phyloP scores from a whole-genome alignment of 2,113 vertebrate species.

The Petromus typicus region DNA sequence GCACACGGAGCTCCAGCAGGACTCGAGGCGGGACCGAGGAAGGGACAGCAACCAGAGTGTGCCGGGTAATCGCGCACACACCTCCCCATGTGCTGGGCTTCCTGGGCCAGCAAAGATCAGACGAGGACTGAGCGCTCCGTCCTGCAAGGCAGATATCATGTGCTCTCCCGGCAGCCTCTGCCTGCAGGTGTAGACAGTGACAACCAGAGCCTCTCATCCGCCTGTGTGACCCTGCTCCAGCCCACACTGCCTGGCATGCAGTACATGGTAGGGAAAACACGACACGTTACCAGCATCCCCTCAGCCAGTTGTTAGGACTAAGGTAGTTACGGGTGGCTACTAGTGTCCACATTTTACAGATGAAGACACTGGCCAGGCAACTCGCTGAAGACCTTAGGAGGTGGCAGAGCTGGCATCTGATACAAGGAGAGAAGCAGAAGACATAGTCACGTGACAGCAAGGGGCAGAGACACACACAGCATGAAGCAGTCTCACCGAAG shows the following conservation, averaged over 20 bases:
- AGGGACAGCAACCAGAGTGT: neutral
- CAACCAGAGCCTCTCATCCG: neutral
- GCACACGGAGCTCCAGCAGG: neutral
- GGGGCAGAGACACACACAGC: neutral
- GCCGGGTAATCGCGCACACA: neutral
- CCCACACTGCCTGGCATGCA: neutral
- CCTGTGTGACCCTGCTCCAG: neutral
- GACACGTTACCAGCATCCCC: neutral
- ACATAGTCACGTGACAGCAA: neutral
- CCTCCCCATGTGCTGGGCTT: neutral
- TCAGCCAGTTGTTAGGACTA: neutral
- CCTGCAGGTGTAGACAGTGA: neutral
- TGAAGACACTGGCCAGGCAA: neutral
- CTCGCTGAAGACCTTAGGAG: neutral
- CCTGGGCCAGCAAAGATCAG: neutral
- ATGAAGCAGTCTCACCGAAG: neutral
- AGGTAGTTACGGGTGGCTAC: neutral
- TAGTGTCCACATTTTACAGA: neutral
- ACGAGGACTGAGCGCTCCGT: neutral
- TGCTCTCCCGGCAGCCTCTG: too few relatives aligned
- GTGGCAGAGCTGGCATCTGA: neutral
- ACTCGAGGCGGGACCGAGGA: neutral
- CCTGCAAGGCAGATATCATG: neutral
- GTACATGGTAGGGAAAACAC: neutral
- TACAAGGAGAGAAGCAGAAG: neutral